Base-by-base conservation (phyloP, 2,113 vertebrate genomes). In the Dasyprocta punctata region DNA sequence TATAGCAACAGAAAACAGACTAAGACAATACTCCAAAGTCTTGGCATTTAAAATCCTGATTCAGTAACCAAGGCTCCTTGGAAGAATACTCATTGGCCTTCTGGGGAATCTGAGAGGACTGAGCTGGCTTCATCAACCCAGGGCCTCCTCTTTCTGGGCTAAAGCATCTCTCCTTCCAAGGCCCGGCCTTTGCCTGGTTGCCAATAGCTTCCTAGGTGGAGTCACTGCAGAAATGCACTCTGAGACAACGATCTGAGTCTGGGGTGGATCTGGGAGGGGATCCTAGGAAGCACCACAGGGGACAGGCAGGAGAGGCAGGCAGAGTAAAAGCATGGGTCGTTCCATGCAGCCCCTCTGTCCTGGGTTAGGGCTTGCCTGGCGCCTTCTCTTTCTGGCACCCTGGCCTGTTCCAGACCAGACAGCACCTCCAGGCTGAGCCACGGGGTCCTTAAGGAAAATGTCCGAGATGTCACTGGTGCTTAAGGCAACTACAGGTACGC, bases 391-490 rank as follows among this genome's bases (percentile, higher is more conserved):
- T n/a, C n/a, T n/a, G n/a, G n/a, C n/a, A n/a, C n/a, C n/a, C n/a
- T n/a, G n/a, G n/a, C n/a, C n/a, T n/a, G n/a, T n/a, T n/a, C n/a
- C 30, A 67, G 84, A 80, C 61, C 78, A 56, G 58, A 69, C 26
- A 86, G 33, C 38, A 9, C 30, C 8, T 69, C 56, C 67, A 26
- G n/a, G 41, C 3, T 4, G 49, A 82, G 49, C 36, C 19, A 0
- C 0, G 3, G 3, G 7, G 2, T 12, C 63, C 44, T 22, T 26
- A 3, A n/a, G 49, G 3, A 7, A 47, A 33, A n/a, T 24, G 9
- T 83, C 73, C 36, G 26, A 61, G 30, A 77, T 47, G 30, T 5
- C 82, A 5, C 6, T 12, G 7, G 44, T 44, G 17, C 78, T 56
- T 49, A 44, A 56, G 52, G 69, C 41, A 56, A 1, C 26, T 49